Evolutionary conservation across 1,140 invertebrate species (phyloP).

Genomic region (Ips typographus): DNA sequence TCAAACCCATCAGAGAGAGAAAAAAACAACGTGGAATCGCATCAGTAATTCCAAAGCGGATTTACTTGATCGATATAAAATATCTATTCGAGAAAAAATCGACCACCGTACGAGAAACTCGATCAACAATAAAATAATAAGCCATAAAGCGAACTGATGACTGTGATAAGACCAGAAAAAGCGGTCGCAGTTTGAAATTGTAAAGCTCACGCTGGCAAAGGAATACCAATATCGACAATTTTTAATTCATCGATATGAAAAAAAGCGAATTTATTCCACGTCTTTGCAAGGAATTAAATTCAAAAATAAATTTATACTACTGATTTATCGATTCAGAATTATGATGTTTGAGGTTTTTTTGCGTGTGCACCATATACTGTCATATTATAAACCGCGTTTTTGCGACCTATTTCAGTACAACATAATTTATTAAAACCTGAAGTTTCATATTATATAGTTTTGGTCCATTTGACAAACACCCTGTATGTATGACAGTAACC

Average conservation of each 20-base stretch:
- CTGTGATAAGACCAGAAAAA: constrained; percentile 31
- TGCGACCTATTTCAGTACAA: too few relatives aligned
- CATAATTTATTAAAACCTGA: too few relatives aligned
- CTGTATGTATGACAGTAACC: too few relatives aligned
- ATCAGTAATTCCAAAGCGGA: constrained; percentile 28
- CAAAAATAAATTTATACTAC: constrained; percentile 31
- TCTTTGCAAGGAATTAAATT: constrained; percentile 24
- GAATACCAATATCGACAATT: constrained; percentile 31
- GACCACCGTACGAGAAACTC: constrained; percentile 30
- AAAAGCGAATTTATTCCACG: constrained; percentile 32
- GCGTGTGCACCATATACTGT: not conserved
- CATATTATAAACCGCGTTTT: not conserved
- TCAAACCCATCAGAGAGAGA: not conserved
- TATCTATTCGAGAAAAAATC: constrained; percentile 28
- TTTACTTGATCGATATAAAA: constrained; percentile 28
- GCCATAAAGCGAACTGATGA: constrained; percentile 29
- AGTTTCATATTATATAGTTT: too few relatives aligned
- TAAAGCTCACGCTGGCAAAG: constrained; percentile 31
- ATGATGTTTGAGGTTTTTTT: constrained; percentile 33
- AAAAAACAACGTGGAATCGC: too few relatives aligned
- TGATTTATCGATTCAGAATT: constrained; percentile 37
- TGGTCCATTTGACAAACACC: too few relatives aligned
- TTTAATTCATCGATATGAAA: constrained; percentile 14
- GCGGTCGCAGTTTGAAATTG: constrained; percentile 27
- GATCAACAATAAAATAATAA: constrained; percentile 37